These are phyloP conservation scores for Lampris megalopsis DNA, from an alignment of 2,113 vertebrate genomes.

Conservation along the genomic window DNA sequence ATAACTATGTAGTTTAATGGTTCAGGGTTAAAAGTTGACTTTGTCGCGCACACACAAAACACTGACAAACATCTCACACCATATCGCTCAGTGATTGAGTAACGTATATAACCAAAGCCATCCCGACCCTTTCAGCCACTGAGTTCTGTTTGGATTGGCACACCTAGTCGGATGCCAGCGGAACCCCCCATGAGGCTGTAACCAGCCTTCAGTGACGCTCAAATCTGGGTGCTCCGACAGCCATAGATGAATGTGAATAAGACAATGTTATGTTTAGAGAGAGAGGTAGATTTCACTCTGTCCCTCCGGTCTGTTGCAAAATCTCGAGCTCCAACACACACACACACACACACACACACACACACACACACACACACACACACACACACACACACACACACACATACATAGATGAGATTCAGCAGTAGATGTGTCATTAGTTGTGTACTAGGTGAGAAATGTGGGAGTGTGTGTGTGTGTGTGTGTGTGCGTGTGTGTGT, in stretches of 20 bases:
- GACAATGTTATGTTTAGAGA: too few relatives aligned
- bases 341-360: not conserved
- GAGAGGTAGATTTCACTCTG: not conserved
- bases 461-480: slow-evolving; percentile 15
- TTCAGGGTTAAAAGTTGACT: too few relatives aligned
- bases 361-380: not conserved
- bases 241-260: too few relatives aligned
- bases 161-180: not conserved
- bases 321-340: not conserved
- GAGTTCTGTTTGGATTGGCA: slow-evolving; percentile 1
- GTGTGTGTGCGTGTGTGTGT: slow-evolving; percentile 24
- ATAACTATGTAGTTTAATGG: too few relatives aligned
- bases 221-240: not conserved
- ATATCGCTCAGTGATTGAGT: not conserved
- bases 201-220: not conserved
- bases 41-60: not conserved
- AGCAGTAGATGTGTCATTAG: slow-evolving; percentile 67
- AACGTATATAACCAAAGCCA: not conserved
- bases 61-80: not conserved
- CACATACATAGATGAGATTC: not conserved
- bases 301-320: not conserved
- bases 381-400: not conserved
- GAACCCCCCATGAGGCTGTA: not conserved
- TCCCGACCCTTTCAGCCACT: not conserved
- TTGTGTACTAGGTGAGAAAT: slow-evolving; percentile 59